phyloP scores from a whole-genome alignment of 2,113 vertebrate genomes.

The Pontoporia blainvillei region DNA sequence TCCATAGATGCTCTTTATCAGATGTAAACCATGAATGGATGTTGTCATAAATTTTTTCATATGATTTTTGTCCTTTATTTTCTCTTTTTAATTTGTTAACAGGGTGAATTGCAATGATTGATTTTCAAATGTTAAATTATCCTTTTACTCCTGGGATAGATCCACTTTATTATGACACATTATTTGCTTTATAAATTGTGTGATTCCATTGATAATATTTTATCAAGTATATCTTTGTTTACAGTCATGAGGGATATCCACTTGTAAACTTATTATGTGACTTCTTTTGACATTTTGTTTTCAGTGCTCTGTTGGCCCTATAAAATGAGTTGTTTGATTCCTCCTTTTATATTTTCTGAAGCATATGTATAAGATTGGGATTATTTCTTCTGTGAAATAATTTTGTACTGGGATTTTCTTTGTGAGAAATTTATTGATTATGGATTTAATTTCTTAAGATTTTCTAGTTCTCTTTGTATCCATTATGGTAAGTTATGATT shows the following conservation, averaged over 20 bases:
- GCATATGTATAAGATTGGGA: not conserved
- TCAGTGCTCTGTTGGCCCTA: not conserved
- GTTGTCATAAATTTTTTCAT: not conserved
- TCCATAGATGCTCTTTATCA: not conserved
- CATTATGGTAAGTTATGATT: not conserved
- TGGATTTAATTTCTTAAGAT: not conserved
- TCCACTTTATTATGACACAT: not conserved
- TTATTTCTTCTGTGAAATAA: not conserved
- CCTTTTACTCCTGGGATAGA: not conserved
- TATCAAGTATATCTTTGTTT: not conserved
- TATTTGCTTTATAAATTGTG: not conserved
- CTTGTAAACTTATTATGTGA: not conserved
- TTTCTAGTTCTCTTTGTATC: not conserved
- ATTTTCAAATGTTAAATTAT: not conserved
- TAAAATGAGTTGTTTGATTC: not conserved
- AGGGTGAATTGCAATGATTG: not conserved
- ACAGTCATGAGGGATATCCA: not conserved
- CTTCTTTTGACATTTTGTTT: not conserved
- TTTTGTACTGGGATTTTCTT: not conserved
- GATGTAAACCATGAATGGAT: not conserved
- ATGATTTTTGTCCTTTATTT: not conserved
- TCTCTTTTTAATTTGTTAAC: not conserved
- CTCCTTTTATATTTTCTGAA: not conserved
- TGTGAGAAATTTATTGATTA: not conserved
- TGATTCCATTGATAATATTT: not conserved